phyloP scores from a whole-genome alignment of 1,140 invertebrate species.

The Mycetomoellerius zeteki region DNA sequence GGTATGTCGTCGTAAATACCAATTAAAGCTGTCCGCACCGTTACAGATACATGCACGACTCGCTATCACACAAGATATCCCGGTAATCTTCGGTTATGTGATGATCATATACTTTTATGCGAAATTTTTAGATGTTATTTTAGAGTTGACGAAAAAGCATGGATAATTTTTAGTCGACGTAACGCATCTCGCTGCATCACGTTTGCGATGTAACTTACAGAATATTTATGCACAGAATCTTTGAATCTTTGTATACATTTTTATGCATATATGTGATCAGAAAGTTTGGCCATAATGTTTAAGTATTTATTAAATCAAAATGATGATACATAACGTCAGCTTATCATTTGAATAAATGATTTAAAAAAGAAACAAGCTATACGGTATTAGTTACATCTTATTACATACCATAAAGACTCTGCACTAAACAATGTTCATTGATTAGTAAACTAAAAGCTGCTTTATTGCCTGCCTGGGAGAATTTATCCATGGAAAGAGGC shows the following conservation, averaged over 20 bases:
- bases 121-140: slow-evolving; percentile 4
- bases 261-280: not conserved
- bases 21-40: slow-evolving; percentile 71
- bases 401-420: too few relatives aligned
- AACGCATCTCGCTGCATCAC: not conserved
- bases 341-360: too few relatives aligned
- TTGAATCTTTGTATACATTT: not conserved
- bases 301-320: too few relatives aligned
- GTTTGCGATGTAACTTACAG: not conserved
- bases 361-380: too few relatives aligned
- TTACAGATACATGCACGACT: slow-evolving; percentile 5
- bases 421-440: too few relatives aligned
- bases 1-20: slow-evolving; percentile 75
- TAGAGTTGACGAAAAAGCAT: not conserved
- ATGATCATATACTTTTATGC: not conserved
- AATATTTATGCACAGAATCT: too few relatives aligned
- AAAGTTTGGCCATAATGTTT: too few relatives aligned
- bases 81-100: not conserved
- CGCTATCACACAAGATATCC: not conserved
- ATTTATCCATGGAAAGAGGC: too few relatives aligned
- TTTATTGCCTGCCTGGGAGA: too few relatives aligned
- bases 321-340: too few relatives aligned
- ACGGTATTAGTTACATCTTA: too few relatives aligned
- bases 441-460: too few relatives aligned
- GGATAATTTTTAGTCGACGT: not conserved